A percentile compares a stretch with the other conserved stretches of the same genome.
phyloP scores from a whole-genome alignment of 2,888 invertebrate species.

The Odontothrips loti region DNA sequence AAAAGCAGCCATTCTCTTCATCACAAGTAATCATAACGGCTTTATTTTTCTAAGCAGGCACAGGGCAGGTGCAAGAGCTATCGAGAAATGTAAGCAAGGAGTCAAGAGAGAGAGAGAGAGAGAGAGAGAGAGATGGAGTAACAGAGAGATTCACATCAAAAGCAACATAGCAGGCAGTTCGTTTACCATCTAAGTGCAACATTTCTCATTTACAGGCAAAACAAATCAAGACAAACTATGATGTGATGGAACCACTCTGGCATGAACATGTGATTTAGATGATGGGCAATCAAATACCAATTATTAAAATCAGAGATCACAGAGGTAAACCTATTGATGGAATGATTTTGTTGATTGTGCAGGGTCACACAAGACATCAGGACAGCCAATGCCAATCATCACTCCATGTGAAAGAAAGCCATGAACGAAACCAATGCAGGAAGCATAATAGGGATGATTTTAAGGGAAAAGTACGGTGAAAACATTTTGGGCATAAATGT shows the following conservation, averaged over 20 bases:
- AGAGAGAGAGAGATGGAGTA: not conserved
- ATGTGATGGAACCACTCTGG: too few species aligned
- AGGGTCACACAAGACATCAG: not conserved
- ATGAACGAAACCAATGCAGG: not conserved
- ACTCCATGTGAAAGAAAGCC: not conserved
- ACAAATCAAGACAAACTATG: too few species aligned
- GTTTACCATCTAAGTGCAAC: not conserved
- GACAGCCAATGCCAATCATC: not conserved
- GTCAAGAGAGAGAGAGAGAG: not conserved
- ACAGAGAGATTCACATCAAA: constrained; percentile 35
- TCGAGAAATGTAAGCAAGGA: too few species aligned
- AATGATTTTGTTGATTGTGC: not conserved
- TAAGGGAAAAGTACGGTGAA: not conserved
- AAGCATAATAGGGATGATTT: not conserved
- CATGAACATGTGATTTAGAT: too few species aligned
- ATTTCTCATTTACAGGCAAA: not conserved
- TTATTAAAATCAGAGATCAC: not conserved
- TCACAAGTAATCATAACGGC: too few species aligned
- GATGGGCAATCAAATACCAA: too few species aligned
- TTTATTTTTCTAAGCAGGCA: too few species aligned
- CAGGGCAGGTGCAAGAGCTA: too few species aligned
- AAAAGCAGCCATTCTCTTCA: too few species aligned
- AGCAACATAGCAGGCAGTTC: constrained; percentile 35
- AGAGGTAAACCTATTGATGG: not conserved
- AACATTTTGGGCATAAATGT: not conserved